phyloP scores from a whole-genome alignment of 2,888 invertebrate species.

The Blastobasis lacticolella region DNA sequence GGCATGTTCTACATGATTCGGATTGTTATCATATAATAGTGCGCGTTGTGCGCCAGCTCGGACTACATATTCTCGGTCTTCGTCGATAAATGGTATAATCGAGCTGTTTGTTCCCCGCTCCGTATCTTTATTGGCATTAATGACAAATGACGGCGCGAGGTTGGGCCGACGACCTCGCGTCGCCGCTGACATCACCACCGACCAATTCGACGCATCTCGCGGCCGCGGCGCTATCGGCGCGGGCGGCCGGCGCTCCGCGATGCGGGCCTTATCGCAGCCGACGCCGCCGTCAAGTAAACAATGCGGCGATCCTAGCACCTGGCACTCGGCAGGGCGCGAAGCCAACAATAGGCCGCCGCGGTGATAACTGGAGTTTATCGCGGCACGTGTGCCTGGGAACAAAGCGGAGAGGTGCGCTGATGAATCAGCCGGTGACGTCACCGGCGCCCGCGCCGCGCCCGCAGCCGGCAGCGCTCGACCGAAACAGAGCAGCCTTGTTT shows the following conservation, averaged over 20 bases:
- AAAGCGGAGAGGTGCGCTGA: conserved; percentile 2
- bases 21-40: neutral
- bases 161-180: conserved; percentile 27
- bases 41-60: neutral
- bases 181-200: conserved; percentile 20
- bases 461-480: conserved; percentile 4
- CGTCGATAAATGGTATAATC: conserved; percentile 6
- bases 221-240: neutral
- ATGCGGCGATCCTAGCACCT: neutral
- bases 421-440: conserved; percentile 10
- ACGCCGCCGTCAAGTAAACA: conserved; percentile 1
- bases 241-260: neutral
- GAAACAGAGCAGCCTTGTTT: conserved; percentile 3
- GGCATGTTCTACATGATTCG: neutral
- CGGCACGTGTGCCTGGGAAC: conserved; percentile 5
- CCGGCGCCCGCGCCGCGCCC: conserved; percentile 4
- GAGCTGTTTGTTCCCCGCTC: conserved; percentile 4
- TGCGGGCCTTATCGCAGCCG: neutral
- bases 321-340: conserved; percentile 3
- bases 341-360: conserved; percentile 1
- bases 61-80: neutral
- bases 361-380: conserved; percentile 4
- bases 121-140: conserved; percentile 21
- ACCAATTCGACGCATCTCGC: conserved; percentile 5
- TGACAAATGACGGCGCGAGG: conserved; percentile 18